Evolutionary conservation across 2,113 vertebrate genomes (phyloP).

Genomic region (Hemiprocne comata): DNA sequence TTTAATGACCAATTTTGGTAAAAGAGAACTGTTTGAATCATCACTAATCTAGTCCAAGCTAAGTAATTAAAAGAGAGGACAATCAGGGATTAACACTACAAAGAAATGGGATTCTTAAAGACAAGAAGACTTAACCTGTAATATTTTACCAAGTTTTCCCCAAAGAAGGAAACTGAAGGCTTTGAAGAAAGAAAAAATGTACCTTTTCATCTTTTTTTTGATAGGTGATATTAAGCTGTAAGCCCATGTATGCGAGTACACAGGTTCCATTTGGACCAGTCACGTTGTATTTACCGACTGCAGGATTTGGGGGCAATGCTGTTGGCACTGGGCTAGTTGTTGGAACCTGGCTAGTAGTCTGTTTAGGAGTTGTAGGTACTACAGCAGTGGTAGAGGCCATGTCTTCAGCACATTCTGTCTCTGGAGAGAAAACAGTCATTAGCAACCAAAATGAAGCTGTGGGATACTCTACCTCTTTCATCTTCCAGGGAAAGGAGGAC

Average conservation of each 20-base stretch:
- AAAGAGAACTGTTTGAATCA: not conserved
- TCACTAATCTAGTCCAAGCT: not conserved
- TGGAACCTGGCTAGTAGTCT: conserved; percentile 28
- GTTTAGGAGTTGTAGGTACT: conserved; percentile 30
- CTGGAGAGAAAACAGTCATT: conserved; percentile 66
- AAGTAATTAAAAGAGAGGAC: not conserved
- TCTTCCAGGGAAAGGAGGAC: not conserved
- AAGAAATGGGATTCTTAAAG: not conserved
- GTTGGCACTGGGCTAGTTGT: conserved; percentile 39
- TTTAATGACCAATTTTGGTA: not conserved
- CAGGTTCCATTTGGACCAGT: conserved; percentile 80
- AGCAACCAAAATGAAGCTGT: not conserved
- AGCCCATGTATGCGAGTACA: conserved; percentile 86
- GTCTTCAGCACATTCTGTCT: conserved; percentile 84
- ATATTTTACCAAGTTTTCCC: not conserved
- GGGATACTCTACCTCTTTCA: not conserved
- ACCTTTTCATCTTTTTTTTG: conserved; percentile 75
- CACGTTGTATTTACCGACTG: conserved; percentile 77
- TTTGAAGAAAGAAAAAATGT: not conserved
- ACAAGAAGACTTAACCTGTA: not conserved
- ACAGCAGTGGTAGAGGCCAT: not conserved
- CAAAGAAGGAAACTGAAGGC: not conserved
- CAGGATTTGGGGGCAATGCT: conserved; percentile 64
- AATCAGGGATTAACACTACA: not conserved
- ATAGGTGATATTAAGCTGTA: conserved; percentile 88